Percentiles rank a stretch among this genome's conserved stretches.
Conservation (phyloP, 2,888 invertebrate species). For the Dorcus parallelipipedus region DNA sequence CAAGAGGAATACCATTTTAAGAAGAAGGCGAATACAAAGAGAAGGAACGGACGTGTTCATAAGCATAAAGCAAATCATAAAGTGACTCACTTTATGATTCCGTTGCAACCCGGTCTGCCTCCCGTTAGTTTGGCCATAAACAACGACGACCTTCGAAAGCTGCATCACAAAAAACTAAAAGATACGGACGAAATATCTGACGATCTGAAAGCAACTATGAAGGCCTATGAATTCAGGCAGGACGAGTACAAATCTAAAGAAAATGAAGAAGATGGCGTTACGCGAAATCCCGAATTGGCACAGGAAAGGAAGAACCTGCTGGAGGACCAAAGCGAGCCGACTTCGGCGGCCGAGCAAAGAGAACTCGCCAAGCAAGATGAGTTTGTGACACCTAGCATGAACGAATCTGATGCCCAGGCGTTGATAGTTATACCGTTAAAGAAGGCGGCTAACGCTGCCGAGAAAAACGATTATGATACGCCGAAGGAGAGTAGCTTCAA, state of each 20-base stretch:
- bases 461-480: conserved; percentile 5
- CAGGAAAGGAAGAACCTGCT: conserved; percentile 23
- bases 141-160: too few relatives aligned
- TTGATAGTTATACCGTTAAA: conserved; percentile 24
- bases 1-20: background rate
- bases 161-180: background rate
- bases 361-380: conserved; percentile 23
- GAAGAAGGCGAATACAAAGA: background rate
- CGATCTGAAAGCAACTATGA: conserved; percentile 12
- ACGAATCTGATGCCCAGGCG: conserved; percentile 16
- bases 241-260: conserved; percentile 9
- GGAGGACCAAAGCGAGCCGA: conserved; percentile 32
- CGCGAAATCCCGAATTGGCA: conserved; percentile 6
- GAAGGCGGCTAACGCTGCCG: conserved; percentile 4
- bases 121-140: too few relatives aligned
- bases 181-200: conserved; percentile 2
- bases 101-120: too few relatives aligned
- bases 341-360: conserved; percentile 33
- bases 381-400: conserved; percentile 16
- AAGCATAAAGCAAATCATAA: background rate
- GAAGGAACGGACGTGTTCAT: background rate
- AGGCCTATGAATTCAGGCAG: conserved; percentile 13
- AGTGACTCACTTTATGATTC: too few relatives aligned
- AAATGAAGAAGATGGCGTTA: conserved; percentile 8
- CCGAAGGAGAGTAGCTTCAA: conserved; percentile 18